Conservation (phyloP, 2,797 vertebrate species). For the Eospalax fontanierii region DNA sequence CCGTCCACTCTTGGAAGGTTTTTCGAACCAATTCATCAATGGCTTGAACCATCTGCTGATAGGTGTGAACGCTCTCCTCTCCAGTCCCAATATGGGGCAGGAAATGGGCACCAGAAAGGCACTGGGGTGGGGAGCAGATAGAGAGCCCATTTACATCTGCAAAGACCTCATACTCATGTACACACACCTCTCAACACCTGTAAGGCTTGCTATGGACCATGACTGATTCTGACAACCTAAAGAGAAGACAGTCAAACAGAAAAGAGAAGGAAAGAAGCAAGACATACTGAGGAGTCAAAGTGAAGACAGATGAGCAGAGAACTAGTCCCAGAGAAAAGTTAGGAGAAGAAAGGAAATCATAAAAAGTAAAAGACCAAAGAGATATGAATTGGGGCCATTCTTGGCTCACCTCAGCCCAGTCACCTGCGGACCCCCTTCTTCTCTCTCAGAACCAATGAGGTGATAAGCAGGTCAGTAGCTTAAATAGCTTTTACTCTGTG, state of each 20-base stretch:
- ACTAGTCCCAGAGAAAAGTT: background rate
- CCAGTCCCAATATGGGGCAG: conserved; percentile 87
- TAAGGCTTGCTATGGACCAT: background rate
- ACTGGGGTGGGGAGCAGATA: conserved; percentile 81
- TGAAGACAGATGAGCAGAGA: background rate
- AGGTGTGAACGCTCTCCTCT: conserved; percentile 87
- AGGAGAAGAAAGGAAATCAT: background rate
- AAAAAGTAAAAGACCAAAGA: background rate
- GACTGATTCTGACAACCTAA: background rate
- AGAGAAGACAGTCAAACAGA: background rate
- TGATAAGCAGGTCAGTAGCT: background rate
- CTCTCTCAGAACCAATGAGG: background rate
- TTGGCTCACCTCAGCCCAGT: background rate
- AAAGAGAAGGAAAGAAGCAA: background rate
- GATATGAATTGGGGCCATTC: background rate
- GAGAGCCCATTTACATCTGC: no score
- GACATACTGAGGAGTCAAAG: background rate
- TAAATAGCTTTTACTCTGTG: background rate
- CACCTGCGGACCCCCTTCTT: background rate
- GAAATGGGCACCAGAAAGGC: conserved; percentile 90
- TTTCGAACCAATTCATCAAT: conserved; percentile 92
- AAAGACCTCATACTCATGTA: background rate
- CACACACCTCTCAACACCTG: fast-evolving
- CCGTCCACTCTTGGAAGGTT: conserved; percentile 91
- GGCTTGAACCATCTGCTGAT: conserved; percentile 89